phyloP scores from a whole-genome alignment of 2,113 vertebrate species.

The Athene noctua region DNA sequence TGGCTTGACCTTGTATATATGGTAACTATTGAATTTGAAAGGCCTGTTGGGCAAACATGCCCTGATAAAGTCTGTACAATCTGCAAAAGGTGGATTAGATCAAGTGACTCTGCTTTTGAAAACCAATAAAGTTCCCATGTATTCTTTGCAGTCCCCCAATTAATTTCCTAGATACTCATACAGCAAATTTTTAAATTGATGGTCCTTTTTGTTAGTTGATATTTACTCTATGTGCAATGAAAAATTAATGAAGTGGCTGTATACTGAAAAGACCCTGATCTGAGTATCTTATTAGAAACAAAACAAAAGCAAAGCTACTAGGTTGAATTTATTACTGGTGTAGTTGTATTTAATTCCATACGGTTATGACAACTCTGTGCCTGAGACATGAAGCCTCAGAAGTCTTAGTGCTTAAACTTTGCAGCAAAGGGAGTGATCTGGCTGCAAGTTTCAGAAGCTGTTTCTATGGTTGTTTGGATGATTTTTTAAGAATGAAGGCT shows the following conservation, averaged over 20 bases:
- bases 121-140: background rate
- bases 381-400: background rate
- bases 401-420: background rate
- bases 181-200: slow-evolving; percentile 16
- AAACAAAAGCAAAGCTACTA: background rate
- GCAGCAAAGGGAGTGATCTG: background rate
- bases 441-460: background rate
- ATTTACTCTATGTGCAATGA: background rate
- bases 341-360: background rate
- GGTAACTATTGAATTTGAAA: background rate
- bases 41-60: background rate
- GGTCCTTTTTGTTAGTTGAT: background rate
- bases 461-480: background rate
- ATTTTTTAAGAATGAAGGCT: background rate
- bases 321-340: background rate
- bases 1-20: background rate
- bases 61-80: background rate
- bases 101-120: slow-evolving; percentile 7
- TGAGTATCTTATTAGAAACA: background rate
- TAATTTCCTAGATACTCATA: slow-evolving; percentile 24
- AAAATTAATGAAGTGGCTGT: background rate
- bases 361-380: background rate
- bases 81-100: background rate
- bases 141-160: background rate
- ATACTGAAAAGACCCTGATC: background rate